These are phyloP conservation scores for Euschistus heros DNA, from an alignment of 1,140 invertebrate genomes.

Conservation along the genomic window DNA sequence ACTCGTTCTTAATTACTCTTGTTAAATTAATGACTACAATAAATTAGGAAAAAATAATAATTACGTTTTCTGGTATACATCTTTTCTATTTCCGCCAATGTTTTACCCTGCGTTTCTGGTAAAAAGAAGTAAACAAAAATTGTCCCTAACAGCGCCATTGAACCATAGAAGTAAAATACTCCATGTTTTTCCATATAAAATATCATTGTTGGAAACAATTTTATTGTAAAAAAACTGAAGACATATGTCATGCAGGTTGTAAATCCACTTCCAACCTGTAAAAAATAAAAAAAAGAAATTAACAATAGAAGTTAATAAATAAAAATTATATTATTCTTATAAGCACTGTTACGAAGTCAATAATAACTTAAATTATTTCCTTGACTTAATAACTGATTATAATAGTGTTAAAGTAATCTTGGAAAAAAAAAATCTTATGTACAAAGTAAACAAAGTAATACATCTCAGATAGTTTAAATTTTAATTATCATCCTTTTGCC, in stretches of 20 bases:
- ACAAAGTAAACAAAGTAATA: too few relatives aligned
- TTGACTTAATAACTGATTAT: too few relatives aligned
- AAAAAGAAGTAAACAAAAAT: constrained; percentile 55
- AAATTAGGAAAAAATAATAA: background rate
- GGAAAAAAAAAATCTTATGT: too few relatives aligned
- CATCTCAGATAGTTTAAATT: too few relatives aligned
- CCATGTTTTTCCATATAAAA: constrained; percentile 40
- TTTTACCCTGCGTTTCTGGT: constrained; percentile 72
- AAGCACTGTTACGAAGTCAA: background rate
- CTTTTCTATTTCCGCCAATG: constrained; percentile 52
- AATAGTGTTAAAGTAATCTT: too few relatives aligned
- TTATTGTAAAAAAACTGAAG: constrained; percentile 61
- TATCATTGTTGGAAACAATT: constrained; percentile 44
- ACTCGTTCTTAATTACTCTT: too few relatives aligned
- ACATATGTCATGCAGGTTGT: constrained; percentile 54
- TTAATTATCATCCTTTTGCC: too few relatives aligned
- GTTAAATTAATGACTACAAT: too few relatives aligned
- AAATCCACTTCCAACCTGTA: constrained; percentile 47
- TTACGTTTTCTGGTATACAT: constrained; percentile 28
- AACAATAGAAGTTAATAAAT: background rate
- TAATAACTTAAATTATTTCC: too few relatives aligned
- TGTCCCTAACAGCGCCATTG: constrained; percentile 51
- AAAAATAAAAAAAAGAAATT: constrained; percentile 2
- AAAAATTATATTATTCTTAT: background rate
- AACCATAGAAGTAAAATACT: constrained; percentile 60